Evolutionary conservation across 2,888 invertebrate species (phyloP).

Genomic region (Drepana falcataria): DNA sequence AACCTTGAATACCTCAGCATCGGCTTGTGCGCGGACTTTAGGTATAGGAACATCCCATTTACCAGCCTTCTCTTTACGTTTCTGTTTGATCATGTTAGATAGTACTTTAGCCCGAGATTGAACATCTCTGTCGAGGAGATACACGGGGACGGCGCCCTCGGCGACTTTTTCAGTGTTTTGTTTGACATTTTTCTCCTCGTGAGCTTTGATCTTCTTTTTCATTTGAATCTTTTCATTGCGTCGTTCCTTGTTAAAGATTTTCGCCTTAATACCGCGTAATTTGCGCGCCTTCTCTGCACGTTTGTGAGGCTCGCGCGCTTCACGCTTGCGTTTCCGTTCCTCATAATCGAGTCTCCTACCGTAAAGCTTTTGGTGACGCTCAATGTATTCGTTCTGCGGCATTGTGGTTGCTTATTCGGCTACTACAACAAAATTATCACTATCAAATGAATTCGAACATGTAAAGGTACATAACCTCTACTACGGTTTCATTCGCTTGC

Average conservation of each 20-base stretch:
- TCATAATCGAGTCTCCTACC: conserved; percentile 98
- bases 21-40: conserved; percentile 97
- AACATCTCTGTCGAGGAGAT: conserved; percentile 97
- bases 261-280: conserved; percentile 97
- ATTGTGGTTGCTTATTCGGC: conserved; percentile 81
- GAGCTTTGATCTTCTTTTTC: conserved; percentile 98
- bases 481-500: neutral
- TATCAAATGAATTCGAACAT: conserved; percentile 31
- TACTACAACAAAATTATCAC: conserved; percentile 74
- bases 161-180: conserved; percentile 90
- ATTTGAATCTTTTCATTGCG: conserved; percentile 99
- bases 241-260: conserved; percentile 97
- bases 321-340: conserved; percentile 96
- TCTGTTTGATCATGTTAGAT: conserved; percentile 99
- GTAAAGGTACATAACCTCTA: conserved; percentile 38
- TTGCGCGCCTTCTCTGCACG: conserved; percentile 93
- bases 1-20: conserved; percentile 97
- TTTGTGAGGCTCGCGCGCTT: conserved; percentile 96
- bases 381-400: conserved; percentile 99
- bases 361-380: conserved; percentile 96
- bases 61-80: conserved; percentile 99
- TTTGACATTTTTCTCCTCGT: conserved; percentile 95
- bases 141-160: conserved; percentile 96
- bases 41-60: conserved; percentile 99
- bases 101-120: conserved; percentile 96